phyloP scores from a whole-genome alignment of 2,888 invertebrate species.

The Lasioglossum calceatum region DNA sequence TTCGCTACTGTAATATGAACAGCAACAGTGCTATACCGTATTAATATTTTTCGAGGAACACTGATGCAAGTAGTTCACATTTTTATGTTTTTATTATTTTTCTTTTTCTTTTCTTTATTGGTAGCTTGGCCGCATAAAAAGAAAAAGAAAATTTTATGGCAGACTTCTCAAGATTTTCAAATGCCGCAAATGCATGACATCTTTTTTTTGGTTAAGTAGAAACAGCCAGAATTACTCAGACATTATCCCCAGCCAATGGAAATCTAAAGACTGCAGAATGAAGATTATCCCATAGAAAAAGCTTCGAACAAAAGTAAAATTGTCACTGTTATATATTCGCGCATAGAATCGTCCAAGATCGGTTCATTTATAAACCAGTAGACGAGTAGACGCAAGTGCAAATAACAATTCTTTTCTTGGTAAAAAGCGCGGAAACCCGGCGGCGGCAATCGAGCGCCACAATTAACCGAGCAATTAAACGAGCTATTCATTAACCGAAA shows the following conservation, averaged over 20 bases:
- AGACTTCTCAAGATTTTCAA: neutral
- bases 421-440: neutral
- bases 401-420: neutral
- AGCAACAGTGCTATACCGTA: neutral
- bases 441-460: neutral
- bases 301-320: neutral
- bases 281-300: neutral
- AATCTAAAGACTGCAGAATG: neutral
- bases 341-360: neutral
- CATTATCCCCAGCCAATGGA: neutral
- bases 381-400: neutral
- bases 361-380: neutral
- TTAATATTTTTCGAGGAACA: neutral
- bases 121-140: neutral
- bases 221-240: neutral
- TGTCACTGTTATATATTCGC: neutral
- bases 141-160: neutral
- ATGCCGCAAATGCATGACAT: too few species aligned
- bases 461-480: slow-evolving; percentile 10
- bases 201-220: neutral
- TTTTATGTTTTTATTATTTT: neutral
- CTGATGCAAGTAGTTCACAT: neutral
- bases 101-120: neutral
- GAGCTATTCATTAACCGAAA: slow-evolving; percentile 3
- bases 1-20: neutral